phyloP scores from a whole-genome alignment of 2,888 invertebrate genomes.

The Cerastoderma edule region DNA sequence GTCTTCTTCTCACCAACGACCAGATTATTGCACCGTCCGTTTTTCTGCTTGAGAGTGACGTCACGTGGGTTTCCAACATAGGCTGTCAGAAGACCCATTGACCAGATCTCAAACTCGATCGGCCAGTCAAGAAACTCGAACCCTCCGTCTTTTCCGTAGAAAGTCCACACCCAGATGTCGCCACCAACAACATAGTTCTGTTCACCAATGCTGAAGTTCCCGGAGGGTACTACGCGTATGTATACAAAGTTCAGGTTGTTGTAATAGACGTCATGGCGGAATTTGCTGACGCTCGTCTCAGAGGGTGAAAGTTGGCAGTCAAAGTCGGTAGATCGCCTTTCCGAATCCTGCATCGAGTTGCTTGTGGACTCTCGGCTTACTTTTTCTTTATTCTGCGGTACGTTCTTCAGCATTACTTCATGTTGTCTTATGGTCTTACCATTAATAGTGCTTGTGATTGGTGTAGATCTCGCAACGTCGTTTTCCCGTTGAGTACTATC shows the following conservation, averaged over 20 bases:
- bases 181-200: conserved; percentile 34
- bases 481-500: too few relatives aligned
- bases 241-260: conserved; percentile 36
- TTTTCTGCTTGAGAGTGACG: conserved; percentile 4
- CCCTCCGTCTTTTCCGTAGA: conserved; percentile 44
- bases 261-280: conserved; percentile 44
- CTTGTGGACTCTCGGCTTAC: too few relatives aligned
- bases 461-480: too few relatives aligned
- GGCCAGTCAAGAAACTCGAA: conserved; percentile 60
- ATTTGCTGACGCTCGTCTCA: conserved; percentile 1
- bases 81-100: conserved; percentile 46
- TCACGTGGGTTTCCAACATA: conserved; percentile 26
- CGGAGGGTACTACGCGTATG: conserved; percentile 18
- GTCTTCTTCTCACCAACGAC: conserved; percentile 41
- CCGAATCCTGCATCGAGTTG: too few relatives aligned
- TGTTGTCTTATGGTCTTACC: too few relatives aligned
- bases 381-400: too few relatives aligned
- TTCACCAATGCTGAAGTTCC: conserved; percentile 16
- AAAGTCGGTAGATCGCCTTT: background rate
- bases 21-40: conserved; percentile 52
- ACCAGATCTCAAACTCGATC: conserved; percentile 59
- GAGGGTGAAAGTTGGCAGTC: background rate
- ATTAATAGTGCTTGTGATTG: too few relatives aligned
- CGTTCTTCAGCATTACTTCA: too few relatives aligned
- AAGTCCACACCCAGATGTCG: conserved; percentile 62